Base-by-base conservation (phyloP, 2,888 invertebrate genomes). In the Drosophila paranaensis region DNA sequence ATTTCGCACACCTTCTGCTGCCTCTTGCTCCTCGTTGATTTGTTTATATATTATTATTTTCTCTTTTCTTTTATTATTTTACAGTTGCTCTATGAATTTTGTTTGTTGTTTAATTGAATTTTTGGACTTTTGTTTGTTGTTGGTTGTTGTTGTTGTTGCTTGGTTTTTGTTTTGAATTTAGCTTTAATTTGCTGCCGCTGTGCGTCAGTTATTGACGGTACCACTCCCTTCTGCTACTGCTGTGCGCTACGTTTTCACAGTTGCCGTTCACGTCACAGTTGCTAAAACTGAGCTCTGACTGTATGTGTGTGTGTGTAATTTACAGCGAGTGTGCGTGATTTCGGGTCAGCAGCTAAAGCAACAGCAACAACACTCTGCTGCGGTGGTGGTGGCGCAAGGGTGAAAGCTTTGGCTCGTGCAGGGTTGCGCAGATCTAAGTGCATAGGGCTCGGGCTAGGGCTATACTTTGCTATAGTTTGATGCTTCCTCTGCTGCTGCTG, bases 191-290 rank as follows among this genome's bases (percentile, higher is more conserved):
- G 85, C 88, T 90, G 88, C 91, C 91, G 90, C 92, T 92, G 93
- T 93, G 93, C 93, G 93, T 93, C 93, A 93, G 92, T 91, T 89
- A 91, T 92, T 92, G 91, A 92, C 92, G 89, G 89, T 93, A 92
- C 89, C 93, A 91, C 92, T 93, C 93, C 91, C 93, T 94, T 92
- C 93, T 92, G 92, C 92, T 91, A 90, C 88, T 81, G 65, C 88
- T 79, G 70, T 73, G 86, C 82, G 83, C 81, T 81, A 81, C 71
- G 86, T 81, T 55, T 83, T 79, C 83, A 75, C 81, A 77, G 87
- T 70, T 72, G 69, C 81, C 76, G 79, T 84, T 84, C 75, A 77
- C 71, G 77, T 74, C 80, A 76, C 77, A 69, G 66, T 71, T 77
- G 74, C 71, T 58, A 62, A 62, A 70, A 74, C 71, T 76, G 75